Evolutionary conservation across 2,888 invertebrate species (phyloP).

Genomic region (Lasioglossum figueresi): DNA sequence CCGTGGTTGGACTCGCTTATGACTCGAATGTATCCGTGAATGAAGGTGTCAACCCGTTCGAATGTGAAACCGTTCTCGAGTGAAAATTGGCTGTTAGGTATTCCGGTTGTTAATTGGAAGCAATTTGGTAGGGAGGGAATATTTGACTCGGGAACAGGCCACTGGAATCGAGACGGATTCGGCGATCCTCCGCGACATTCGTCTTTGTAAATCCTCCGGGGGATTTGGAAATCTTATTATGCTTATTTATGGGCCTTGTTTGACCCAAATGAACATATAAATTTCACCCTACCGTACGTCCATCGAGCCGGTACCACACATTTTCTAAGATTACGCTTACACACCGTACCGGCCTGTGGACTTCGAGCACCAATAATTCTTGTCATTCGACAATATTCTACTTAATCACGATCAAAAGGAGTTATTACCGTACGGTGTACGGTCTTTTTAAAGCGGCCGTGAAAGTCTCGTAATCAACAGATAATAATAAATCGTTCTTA

Average conservation of each 20-base stretch:
- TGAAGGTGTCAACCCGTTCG: constrained; percentile 13
- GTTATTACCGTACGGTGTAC: not conserved
- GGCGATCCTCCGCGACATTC: constrained; percentile 13
- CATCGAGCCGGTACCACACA: not conserved
- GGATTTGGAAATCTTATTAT: constrained; percentile 8
- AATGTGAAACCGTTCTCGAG: not conserved
- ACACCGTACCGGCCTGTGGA: not conserved
- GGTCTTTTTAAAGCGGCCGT: not conserved
- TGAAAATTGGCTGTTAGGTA: not conserved
- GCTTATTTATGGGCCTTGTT: not conserved
- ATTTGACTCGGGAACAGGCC: not conserved
- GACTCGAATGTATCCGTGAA: not conserved
- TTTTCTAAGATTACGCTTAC: not conserved
- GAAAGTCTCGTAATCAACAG: not conserved
- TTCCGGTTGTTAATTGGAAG: constrained; percentile 2
- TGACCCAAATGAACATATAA: constrained; percentile 7
- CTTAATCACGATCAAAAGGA: not conserved
- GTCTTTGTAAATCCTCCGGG: not conserved
- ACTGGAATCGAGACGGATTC: not conserved
- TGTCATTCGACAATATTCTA: not conserved
- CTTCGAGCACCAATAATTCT: not conserved
- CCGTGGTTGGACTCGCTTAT: not conserved
- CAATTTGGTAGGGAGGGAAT: not conserved
- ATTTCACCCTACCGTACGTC: not conserved
- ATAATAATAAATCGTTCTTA: not conserved